phyloP scores from a whole-genome alignment of 2,113 vertebrate genomes.

The Neolamprologus modestus region DNA sequence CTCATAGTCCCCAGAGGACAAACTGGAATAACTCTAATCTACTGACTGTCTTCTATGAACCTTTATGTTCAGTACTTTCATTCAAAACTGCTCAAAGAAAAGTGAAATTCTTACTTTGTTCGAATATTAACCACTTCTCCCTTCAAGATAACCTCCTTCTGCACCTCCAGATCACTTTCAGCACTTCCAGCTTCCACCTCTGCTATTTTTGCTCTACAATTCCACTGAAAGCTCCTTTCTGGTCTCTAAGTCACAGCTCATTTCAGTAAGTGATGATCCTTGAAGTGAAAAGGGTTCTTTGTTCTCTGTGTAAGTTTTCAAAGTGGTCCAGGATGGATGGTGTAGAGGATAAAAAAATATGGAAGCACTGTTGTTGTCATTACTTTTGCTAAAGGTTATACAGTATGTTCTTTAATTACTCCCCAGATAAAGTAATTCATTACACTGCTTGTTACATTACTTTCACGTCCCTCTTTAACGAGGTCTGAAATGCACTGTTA shows the following conservation, averaged over 20 bases:
- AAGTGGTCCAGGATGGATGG: neutral
- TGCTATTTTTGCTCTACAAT: neutral
- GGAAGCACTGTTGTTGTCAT: neutral
- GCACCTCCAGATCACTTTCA: neutral
- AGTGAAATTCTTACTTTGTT: neutral
- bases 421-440: neutral
- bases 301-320: neutral
- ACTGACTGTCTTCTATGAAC: neutral
- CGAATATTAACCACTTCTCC: neutral
- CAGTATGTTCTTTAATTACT: neutral
- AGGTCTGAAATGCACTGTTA: neutral
- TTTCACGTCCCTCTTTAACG: accelerated
- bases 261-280: neutral
- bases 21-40: neutral
- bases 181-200: neutral
- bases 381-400: neutral
- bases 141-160: neutral
- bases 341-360: neutral
- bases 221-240: neutral
- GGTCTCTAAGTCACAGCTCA: neutral
- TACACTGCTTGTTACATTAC: neutral
- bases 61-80: neutral
- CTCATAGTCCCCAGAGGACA: neutral
- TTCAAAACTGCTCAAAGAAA: neutral
- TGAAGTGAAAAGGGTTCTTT: neutral